These are phyloP conservation scores for Okamejei kenojei DNA, from an alignment of 2,797 vertebrate species.

Conservation along the genomic window DNA sequence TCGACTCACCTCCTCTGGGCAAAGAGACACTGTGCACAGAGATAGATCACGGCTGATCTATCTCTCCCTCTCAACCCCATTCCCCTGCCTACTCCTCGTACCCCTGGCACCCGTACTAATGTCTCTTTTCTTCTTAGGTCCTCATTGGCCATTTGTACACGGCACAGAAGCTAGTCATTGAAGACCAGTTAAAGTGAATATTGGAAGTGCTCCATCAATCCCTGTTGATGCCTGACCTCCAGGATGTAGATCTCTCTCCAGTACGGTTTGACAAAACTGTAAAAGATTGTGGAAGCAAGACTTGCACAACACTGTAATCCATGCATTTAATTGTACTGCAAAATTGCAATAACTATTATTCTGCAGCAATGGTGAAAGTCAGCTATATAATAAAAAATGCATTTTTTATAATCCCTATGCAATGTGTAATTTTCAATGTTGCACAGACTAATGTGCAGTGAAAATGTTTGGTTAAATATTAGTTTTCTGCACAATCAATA, in stretches of 20 bases:
- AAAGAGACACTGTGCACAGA: too few relatives aligned
- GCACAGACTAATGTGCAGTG: neutral
- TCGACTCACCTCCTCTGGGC: too few relatives aligned
- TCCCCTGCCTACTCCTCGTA: too few relatives aligned
- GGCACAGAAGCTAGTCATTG: constrained; percentile 61
- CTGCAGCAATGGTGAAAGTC: neutral
- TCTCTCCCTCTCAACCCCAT: too few relatives aligned
- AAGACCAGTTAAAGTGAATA: constrained; percentile 45
- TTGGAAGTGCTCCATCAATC: constrained; percentile 42
- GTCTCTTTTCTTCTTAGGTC: constrained; percentile 51
- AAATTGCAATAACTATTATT: neutral
- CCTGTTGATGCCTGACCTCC: too few relatives aligned
- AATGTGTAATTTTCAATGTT: neutral
- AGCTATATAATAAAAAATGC: constrained; percentile 1
- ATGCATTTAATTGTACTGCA: neutral
- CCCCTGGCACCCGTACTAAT: too few relatives aligned
- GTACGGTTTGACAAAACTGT: neutral
- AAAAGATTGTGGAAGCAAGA: neutral
- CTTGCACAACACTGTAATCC: neutral
- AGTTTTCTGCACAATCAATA: neutral
- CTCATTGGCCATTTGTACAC: constrained; percentile 61
- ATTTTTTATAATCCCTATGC: neutral
- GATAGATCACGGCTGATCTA: too few relatives aligned
- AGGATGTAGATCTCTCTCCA: neutral
- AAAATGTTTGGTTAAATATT: neutral